These are phyloP conservation scores for Tamandua tetradactyla DNA, from an alignment of 2,797 vertebrate species.

Conservation along the genomic window DNA sequence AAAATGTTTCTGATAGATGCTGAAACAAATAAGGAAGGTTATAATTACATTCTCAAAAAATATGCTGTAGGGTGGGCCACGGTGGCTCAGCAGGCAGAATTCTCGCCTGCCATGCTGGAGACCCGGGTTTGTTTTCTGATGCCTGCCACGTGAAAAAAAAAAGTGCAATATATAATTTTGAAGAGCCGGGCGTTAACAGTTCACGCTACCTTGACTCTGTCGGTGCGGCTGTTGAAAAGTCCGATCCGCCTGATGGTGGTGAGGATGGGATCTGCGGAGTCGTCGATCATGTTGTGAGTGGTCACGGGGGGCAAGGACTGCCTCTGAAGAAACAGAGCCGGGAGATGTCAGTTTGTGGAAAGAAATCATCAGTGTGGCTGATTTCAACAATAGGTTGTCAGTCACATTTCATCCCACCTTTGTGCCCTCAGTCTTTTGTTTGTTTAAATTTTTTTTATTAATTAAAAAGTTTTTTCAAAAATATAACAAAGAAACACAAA, in stretches of 20 bases:
- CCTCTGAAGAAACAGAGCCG: constrained; percentile 85
- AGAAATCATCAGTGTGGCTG: constrained; percentile 12
- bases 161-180: too few species aligned
- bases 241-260: constrained; percentile 93
- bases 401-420: background rate
- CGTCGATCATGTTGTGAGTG: constrained; percentile 98
- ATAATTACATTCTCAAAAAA: background rate
- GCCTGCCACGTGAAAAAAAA: too few species aligned
- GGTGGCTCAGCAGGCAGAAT: too few species aligned
- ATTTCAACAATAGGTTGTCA: background rate
- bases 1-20: background rate
- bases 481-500: too few species aligned
- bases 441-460: too few species aligned
- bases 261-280: constrained; percentile 93
- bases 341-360: background rate
- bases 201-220: constrained; percentile 92
- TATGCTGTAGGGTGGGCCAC: too few species aligned
- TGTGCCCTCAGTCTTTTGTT: background rate
- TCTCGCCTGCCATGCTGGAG: too few species aligned
- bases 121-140: too few species aligned
- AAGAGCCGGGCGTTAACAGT: background rate
- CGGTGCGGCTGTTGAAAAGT: constrained; percentile 94
- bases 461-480: too few species aligned
- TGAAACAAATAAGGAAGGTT: background rate
- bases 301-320: constrained; percentile 96